Evolutionary conservation across 1,140 invertebrate genomes (phyloP).

Genomic region (Aphidius ervi): DNA sequence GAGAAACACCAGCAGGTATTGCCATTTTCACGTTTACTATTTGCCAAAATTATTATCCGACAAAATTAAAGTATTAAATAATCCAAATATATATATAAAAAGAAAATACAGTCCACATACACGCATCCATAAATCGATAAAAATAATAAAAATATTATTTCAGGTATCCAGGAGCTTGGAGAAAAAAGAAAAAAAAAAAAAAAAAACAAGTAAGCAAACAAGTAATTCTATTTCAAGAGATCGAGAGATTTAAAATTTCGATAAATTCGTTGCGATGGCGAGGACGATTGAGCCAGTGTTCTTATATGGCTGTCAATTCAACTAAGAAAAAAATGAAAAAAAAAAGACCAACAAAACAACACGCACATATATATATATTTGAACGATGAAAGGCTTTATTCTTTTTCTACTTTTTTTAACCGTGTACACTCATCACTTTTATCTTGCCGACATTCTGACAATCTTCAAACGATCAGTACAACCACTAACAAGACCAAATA

Average conservation of each 20-base stretch:
- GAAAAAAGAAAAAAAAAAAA: background rate
- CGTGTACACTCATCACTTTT: background rate
- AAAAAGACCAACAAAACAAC: background rate
- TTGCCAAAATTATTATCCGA: no score
- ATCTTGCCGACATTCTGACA: slow-evolving; percentile 6
- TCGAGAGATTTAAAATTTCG: background rate
- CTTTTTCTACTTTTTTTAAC: background rate
- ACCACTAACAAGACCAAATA: no score
- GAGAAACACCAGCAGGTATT: slow-evolving; percentile 4
- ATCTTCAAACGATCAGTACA: background rate
- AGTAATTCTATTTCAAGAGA: background rate
- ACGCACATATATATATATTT: background rate
- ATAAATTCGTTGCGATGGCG: background rate
- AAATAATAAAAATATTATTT: no score
- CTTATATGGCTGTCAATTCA: background rate
- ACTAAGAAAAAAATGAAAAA: background rate
- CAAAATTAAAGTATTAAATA: no score
- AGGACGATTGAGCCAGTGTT: background rate
- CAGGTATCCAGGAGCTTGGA: no score
- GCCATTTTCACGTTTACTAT: no score
- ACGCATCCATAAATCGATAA: no score
- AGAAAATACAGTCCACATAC: no score
- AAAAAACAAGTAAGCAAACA: background rate
- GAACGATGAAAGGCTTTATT: slow-evolving; percentile 7
- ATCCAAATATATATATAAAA: no score